A percentile compares a stretch with the other conserved stretches of the same genome.
These are phyloP conservation scores for Cantharis rustica DNA, from an alignment of 2,888 invertebrate species.

Conservation along the genomic window DNA sequence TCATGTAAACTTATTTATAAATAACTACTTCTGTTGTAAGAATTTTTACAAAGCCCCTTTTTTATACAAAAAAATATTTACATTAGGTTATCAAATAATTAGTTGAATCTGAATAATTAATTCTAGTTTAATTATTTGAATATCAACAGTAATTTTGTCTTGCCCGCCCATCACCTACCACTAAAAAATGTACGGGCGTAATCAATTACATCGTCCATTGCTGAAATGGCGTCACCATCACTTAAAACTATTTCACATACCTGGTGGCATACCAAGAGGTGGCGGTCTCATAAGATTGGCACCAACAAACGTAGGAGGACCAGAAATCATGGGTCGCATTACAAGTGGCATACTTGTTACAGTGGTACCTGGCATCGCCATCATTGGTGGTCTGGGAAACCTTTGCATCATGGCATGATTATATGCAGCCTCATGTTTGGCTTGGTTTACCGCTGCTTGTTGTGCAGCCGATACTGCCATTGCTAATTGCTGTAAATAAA, in stretches of 20 bases:
- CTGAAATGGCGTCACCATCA: slow-evolving; percentile 1
- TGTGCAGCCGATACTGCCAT: slow-evolving; percentile 59
- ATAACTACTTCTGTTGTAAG: not conserved
- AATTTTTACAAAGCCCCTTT: not conserved
- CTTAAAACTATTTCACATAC: slow-evolving; percentile 57
- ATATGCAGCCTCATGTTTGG: slow-evolving; percentile 43
- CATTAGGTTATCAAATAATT: not conserved
- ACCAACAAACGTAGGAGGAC: slow-evolving; percentile 59
- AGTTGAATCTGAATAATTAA: not conserved
- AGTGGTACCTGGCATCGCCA: slow-evolving; percentile 58
- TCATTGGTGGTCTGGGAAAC: slow-evolving; percentile 57
- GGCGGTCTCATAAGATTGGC: slow-evolving; percentile 69
- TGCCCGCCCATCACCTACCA: not conserved
- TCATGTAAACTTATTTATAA: not conserved
- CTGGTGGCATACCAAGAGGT: slow-evolving; percentile 68
- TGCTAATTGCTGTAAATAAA: slow-evolving; percentile 47
- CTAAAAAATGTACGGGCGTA: slow-evolving; percentile 7
- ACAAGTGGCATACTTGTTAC: slow-evolving; percentile 59
- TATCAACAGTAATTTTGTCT: not conserved
- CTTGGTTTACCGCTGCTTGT: slow-evolving; percentile 54
- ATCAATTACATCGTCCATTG: slow-evolving; percentile 8
- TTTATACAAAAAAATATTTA: not conserved
- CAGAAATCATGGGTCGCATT: slow-evolving; percentile 59
- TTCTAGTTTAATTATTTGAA: not conserved
- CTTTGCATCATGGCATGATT: slow-evolving; percentile 56